phyloP scores from a whole-genome alignment of 2,797 vertebrate genomes.

The Phrynocephalus forsythii region DNA sequence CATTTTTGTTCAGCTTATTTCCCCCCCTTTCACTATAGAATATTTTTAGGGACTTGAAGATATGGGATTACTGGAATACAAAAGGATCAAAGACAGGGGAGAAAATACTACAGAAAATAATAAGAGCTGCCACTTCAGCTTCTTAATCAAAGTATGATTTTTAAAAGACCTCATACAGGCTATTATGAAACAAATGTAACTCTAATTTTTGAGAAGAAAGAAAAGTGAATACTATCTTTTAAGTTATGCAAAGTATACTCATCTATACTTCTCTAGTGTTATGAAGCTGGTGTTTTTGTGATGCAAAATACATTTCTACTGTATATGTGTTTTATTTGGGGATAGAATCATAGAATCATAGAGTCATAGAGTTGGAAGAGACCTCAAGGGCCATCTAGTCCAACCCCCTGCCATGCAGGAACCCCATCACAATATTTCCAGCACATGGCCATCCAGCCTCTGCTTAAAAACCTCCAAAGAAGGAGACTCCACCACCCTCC shows the following conservation, averaged over 20 bases:
- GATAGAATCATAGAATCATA: too few species aligned
- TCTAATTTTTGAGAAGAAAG: conserved; percentile 28
- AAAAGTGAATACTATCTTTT: conserved; percentile 22
- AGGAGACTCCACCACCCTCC: too few species aligned
- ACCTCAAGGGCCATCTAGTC: too few species aligned
- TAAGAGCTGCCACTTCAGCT: conserved; percentile 58
- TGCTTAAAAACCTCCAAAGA: too few species aligned
- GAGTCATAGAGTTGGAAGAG: too few species aligned
- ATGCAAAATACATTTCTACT: not conserved
- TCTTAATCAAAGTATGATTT: conserved; percentile 56
- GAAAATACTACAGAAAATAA: conserved; percentile 62
- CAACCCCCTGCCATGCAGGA: too few species aligned
- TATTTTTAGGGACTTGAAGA: conserved; percentile 64
- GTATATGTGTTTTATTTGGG: not conserved
- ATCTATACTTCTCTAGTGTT: not conserved
- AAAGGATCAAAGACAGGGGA: conserved; percentile 68
- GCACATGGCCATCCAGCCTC: too few species aligned
- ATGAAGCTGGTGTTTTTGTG: not conserved
- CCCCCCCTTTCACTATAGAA: conserved; percentile 51
- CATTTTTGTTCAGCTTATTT: conserved; percentile 52
- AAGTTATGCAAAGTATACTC: not conserved
- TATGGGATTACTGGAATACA: conserved; percentile 70
- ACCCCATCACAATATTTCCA: too few species aligned
- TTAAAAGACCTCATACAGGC: conserved; percentile 44
- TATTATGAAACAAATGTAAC: conserved; percentile 54